A percentile compares a stretch with the other conserved stretches of the same genome.
phyloP scores from a whole-genome alignment of 2,797 vertebrate species.

The Pteropus rufus region DNA sequence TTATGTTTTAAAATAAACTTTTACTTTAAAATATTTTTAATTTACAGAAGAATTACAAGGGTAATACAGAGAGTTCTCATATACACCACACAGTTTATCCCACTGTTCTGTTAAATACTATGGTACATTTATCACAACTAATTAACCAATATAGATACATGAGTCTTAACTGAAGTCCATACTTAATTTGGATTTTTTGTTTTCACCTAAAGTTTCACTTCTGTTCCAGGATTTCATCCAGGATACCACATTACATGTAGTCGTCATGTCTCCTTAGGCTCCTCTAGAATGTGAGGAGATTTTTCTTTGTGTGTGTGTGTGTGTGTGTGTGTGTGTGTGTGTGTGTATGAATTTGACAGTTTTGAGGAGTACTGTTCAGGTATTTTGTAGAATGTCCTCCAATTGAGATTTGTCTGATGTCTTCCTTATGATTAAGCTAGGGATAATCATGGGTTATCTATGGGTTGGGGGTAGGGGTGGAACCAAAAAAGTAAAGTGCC shows the following conservation, averaged over 20 bases:
- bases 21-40: not conserved
- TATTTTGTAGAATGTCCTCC: not conserved
- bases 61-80: not conserved
- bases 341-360: not conserved
- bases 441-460: no score
- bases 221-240: not conserved
- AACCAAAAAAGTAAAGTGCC: not conserved
- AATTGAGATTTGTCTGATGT: not conserved
- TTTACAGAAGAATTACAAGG: not conserved
- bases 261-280: not conserved
- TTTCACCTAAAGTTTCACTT: not conserved
- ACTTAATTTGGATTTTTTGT: not conserved
- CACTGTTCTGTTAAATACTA: not conserved
- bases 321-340: no score
- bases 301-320: not conserved
- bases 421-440: not conserved
- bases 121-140: not conserved
- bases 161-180: not conserved
- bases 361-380: not conserved
- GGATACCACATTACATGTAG: not conserved
- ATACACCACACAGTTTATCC: not conserved
- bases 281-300: not conserved
- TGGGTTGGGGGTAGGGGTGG: not conserved
- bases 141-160: not conserved
- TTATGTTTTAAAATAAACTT: not conserved